These are phyloP conservation scores for Xenus cinereus DNA, from an alignment of 2,113 vertebrate species.

Conservation along the genomic window DNA sequence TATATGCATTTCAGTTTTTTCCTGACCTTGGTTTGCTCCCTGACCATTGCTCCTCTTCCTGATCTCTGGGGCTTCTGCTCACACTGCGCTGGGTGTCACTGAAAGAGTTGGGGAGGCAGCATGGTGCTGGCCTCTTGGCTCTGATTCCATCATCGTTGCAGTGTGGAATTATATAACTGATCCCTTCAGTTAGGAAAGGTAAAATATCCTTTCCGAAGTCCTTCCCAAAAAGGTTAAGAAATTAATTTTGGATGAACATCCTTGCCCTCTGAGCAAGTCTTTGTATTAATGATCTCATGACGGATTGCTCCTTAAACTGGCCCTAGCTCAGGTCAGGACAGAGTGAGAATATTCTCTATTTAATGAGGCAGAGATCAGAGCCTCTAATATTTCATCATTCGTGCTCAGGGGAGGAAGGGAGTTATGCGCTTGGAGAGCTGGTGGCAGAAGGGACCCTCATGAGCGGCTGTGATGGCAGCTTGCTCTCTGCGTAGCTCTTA, in stretches of 20 bases:
- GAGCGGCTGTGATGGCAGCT: not conserved
- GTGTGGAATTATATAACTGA: conserved; percentile 26
- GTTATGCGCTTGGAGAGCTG: conserved; percentile 20
- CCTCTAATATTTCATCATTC: conserved; percentile 72
- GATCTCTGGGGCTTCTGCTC: not conserved
- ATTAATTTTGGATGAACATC: conserved; percentile 78
- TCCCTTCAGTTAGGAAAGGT: conserved; percentile 39
- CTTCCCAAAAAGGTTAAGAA: conserved; percentile 71
- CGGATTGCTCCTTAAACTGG: conserved; percentile 74
- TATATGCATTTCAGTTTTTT: not conserved
- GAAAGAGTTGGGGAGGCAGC: not conserved
- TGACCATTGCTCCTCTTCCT: not conserved
- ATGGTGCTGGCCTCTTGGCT: conserved; percentile 25
- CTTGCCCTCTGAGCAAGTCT: conserved; percentile 66
- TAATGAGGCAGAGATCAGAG: conserved; percentile 78
- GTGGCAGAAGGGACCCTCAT: not conserved
- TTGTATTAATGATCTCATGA: conserved; percentile 78
- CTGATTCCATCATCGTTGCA: conserved; percentile 29
- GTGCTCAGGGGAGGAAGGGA: conserved; percentile 28
- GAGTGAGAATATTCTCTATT: conserved; percentile 72
- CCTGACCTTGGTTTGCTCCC: not conserved
- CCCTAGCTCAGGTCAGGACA: conserved; percentile 66
- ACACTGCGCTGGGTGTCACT: not conserved
- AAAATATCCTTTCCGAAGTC: conserved; percentile 66
- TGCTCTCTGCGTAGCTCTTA: not conserved